These are phyloP conservation scores for Aphidius gifuensis DNA, from an alignment of 1,140 invertebrate species.

Conservation along the genomic window DNA sequence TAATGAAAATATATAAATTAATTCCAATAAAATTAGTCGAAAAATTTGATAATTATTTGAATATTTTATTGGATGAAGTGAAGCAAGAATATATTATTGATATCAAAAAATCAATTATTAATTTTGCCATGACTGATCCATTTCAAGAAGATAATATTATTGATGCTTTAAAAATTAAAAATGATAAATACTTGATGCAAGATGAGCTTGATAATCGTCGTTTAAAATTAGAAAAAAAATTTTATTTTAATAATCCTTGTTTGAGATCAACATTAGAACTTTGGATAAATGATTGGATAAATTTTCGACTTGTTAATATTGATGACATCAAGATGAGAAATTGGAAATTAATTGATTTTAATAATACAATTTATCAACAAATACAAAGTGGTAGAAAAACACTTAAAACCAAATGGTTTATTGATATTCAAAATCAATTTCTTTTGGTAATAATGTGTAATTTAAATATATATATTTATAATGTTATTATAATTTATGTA, in stretches of 20 bases:
- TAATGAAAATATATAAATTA: slow-evolving; percentile 55
- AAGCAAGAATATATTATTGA: slow-evolving; percentile 78
- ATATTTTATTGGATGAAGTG: slow-evolving; percentile 63
- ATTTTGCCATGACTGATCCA: slow-evolving; percentile 80
- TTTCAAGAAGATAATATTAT: slow-evolving; percentile 8
- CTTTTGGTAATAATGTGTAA: slow-evolving; percentile 32
- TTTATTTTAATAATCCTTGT: slow-evolving; percentile 47
- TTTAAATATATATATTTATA: background rate
- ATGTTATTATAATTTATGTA: background rate
- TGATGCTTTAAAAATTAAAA: slow-evolving; percentile 17
- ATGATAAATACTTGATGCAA: slow-evolving; percentile 14
- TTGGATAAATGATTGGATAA: slow-evolving; percentile 41
- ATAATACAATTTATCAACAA: slow-evolving; percentile 55
- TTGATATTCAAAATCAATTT: slow-evolving; percentile 63
- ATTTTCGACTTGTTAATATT: slow-evolving; percentile 41
- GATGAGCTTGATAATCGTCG: slow-evolving; percentile 4
- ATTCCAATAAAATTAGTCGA: slow-evolving; percentile 55
- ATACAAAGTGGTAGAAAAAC: slow-evolving; percentile 58
- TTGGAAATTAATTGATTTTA: slow-evolving; percentile 63
- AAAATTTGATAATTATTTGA: slow-evolving; percentile 59
- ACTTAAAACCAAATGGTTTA: slow-evolving; percentile 63
- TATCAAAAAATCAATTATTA: slow-evolving; percentile 82
- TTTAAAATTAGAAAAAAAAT: slow-evolving; percentile 27
- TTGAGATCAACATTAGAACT: slow-evolving; percentile 42
- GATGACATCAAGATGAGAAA: slow-evolving; percentile 49